Evolutionary conservation across 2,113 vertebrate species (phyloP).

Genomic region (Mohoua ochrocephala): DNA sequence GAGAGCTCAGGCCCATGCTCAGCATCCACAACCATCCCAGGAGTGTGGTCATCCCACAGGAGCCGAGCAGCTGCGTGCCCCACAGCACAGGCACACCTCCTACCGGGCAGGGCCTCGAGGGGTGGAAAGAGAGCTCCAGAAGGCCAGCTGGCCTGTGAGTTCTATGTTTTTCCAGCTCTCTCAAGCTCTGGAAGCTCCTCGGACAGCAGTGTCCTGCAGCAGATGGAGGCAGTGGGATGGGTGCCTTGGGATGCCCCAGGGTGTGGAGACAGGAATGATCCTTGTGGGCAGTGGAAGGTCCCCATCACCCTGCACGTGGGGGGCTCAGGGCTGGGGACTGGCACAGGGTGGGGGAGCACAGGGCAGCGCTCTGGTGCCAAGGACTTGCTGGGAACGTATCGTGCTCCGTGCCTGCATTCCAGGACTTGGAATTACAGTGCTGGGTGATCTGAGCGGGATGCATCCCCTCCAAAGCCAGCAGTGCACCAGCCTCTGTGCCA

Average conservation of each 20-base stretch:
- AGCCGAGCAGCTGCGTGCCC: not conserved
- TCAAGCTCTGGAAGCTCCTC: fast-evolving
- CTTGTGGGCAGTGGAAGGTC: fast-evolving
- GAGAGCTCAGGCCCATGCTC: not conserved
- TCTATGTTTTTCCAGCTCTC: not conserved
- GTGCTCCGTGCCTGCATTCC: not conserved
- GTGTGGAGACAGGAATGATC: not conserved
- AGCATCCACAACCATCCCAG: not conserved
- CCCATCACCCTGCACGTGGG: not conserved
- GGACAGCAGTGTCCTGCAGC: not conserved
- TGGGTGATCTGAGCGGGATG: not conserved
- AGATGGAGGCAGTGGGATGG: not conserved
- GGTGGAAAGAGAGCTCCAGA: not conserved
- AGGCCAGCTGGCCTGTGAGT: not conserved
- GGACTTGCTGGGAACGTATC: fast-evolving
- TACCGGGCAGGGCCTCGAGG: fast-evolving
- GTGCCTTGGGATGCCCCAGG: no score
- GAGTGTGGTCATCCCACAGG: not conserved
- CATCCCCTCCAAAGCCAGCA: not conserved
- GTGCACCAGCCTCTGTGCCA: not conserved
- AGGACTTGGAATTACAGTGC: not conserved
- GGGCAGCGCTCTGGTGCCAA: not conserved
- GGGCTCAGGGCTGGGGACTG: not conserved
- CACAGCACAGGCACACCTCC: fast-evolving
- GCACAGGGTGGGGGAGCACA: not conserved